Conservation (phyloP, 1,140 invertebrate species). For the Chironomus tepperi region DNA sequence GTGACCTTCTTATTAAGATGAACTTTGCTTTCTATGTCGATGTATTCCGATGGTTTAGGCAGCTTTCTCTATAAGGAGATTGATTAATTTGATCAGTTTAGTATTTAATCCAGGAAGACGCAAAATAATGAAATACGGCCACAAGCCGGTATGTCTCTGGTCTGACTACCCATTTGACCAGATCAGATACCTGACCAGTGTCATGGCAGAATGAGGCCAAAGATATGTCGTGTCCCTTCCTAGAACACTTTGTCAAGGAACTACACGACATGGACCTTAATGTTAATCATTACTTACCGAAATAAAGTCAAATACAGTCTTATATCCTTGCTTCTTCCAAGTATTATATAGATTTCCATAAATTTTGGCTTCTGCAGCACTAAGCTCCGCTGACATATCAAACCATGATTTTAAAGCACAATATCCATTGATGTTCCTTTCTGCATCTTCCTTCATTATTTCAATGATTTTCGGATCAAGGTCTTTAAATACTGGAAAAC, state of each 20-base stretch:
- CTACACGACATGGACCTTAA: too few species aligned
- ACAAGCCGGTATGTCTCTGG: too few species aligned
- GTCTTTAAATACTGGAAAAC: conserved; percentile 28
- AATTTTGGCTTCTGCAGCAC: conserved; percentile 48
- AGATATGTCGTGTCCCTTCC: too few species aligned
- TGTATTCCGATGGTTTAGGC: not conserved
- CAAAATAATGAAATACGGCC: too few species aligned
- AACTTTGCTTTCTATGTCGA: not conserved
- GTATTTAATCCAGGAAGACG: too few species aligned
- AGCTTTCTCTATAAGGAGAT: not conserved
- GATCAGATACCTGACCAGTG: too few species aligned
- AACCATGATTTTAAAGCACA: conserved; percentile 51
- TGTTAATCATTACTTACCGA: conserved; percentile 41
- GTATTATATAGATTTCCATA: conserved; percentile 48
- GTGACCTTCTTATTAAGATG: not conserved
- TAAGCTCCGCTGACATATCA: conserved; percentile 47
- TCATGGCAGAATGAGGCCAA: too few species aligned
- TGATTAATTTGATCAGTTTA: too few species aligned
- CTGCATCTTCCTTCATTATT: conserved; percentile 45
- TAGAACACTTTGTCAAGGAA: too few species aligned
- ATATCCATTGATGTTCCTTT: conserved; percentile 45
- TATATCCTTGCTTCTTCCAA: conserved; percentile 56
- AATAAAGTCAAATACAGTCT: conserved; percentile 48
- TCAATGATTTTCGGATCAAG: conserved; percentile 33
- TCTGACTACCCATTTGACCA: too few species aligned